Evolutionary conservation across 2,797 vertebrate genomes (phyloP), one percentile per base, ranked within the genome.

Genomic region (Molothrus aeneus): DNA sequence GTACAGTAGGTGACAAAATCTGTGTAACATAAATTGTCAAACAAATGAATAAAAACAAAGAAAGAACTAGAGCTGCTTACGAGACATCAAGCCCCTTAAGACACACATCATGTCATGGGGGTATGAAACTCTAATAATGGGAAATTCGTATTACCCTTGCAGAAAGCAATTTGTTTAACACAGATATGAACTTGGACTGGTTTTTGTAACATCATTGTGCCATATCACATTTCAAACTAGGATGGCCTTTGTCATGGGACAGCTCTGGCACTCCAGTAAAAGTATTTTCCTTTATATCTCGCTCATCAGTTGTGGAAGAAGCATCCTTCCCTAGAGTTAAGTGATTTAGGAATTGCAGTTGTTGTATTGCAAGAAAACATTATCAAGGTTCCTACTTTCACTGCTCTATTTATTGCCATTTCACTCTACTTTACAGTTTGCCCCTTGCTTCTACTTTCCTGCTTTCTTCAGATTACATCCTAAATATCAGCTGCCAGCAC

Each of bases 21-120:
- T 82, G 21, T 90, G 17, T 26, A 93, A 65, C 50, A 54, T 25
- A 60, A 26, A 72, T 38, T 75, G 81, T 69, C 92, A 95, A 93
- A 92, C 7, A 19, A 87, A 90, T 81, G 53, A 93, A 80, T 70
- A 40, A 69, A 81, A 94, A 60, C n/a, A 64, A 84, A 84, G 63
- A 40, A 80, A 63, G 43, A 68, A 16, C 40, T 25, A 36, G 81
- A 84, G 38, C 45, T 45, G 43, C 51, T 16, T 50, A 32, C 16
- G 48, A 72, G 84, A 72, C 32, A 93, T 72, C 53, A 85, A 90
- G 31, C 28, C 54, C 80, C 64, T 66, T 42, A 59, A 94, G 82
- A 87, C 34, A 59, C 60, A 60, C 31, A 66, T 29, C 34, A n/a
- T 45, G 34, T 63, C 63, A 51, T 10, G 9, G 57, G 63, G 77